Evolutionary conservation across 2,888 invertebrate genomes (phyloP).

Genomic region (Sialis lutaria): DNA sequence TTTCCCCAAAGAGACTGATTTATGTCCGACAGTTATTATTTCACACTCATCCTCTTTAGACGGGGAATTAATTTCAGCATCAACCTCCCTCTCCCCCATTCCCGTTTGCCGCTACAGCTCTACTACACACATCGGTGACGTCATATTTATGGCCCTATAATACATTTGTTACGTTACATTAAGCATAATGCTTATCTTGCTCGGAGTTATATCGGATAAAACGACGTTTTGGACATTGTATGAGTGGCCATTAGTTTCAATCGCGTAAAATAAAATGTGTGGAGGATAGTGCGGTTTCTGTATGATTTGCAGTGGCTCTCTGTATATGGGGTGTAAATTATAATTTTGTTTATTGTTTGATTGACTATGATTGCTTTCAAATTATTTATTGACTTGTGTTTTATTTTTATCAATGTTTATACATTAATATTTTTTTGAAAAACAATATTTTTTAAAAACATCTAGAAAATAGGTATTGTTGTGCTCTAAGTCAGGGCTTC

Average conservation of each 20-base stretch:
- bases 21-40: not conserved
- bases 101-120: not conserved
- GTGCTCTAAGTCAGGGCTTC: too few species aligned
- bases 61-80: too few species aligned
- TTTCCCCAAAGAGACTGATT: not conserved
- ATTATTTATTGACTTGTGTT: too few species aligned
- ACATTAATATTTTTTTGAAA: too few species aligned
- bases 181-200: conserved; percentile 1
- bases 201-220: too few species aligned
- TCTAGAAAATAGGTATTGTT: too few species aligned
- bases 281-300: not conserved
- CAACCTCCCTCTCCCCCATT: not conserved
- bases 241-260: not conserved
- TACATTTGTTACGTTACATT: conserved; percentile 2
- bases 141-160: conserved; percentile 1
- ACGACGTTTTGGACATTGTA: not conserved
- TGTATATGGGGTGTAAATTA: too few species aligned
- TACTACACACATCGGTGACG: not conserved
- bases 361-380: too few species aligned
- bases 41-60: not conserved
- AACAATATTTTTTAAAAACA: too few species aligned
- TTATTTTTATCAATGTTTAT: too few species aligned
- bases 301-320: too few species aligned
- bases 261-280: not conserved
- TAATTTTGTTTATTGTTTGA: too few species aligned